These are phyloP conservation scores for Schlechtendalia chinensis DNA, from an alignment of 1,140 invertebrate species.

Conservation along the genomic window DNA sequence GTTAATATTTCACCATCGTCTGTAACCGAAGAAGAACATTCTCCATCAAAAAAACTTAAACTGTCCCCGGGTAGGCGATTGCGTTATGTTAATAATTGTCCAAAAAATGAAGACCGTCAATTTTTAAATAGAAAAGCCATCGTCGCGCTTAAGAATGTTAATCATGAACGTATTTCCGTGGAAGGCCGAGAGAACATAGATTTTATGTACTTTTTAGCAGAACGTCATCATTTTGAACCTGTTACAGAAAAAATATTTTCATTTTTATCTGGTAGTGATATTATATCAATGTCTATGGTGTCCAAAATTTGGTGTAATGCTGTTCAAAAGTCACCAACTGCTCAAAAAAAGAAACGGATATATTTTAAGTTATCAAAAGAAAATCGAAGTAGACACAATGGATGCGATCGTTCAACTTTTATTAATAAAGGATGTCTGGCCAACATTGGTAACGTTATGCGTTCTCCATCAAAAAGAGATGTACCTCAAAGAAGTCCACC, in stretches of 20 bases:
- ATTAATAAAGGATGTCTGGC: constrained; percentile 24
- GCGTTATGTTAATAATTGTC: not conserved
- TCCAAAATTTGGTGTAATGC: constrained; percentile 54
- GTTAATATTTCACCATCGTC: not conserved
- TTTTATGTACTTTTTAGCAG: constrained; percentile 52
- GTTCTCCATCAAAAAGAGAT: constrained; percentile 31
- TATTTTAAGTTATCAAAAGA: constrained; percentile 51
- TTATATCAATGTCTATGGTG: constrained; percentile 52
- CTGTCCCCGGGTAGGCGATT: not conserved
- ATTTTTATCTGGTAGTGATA: constrained; percentile 53
- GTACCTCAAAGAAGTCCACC: constrained; percentile 33
- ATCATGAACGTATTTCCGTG: constrained; percentile 9
- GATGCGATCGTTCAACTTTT: constrained; percentile 10
- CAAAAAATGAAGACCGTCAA: not conserved
- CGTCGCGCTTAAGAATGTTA: not conserved
- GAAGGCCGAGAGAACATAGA: constrained; percentile 52
- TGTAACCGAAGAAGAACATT: not conserved
- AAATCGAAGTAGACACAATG: constrained; percentile 17
- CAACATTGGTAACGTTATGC: constrained; percentile 24
- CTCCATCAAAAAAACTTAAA: constrained; percentile 38
- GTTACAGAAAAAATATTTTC: constrained; percentile 52
- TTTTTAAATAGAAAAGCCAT: not conserved
- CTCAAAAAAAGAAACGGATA: constrained; percentile 47
- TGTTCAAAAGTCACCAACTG: constrained; percentile 45
- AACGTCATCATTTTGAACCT: constrained; percentile 43